Evolutionary conservation across 2,113 vertebrate genomes (phyloP).

Genomic region (Furnarius figulus): DNA sequence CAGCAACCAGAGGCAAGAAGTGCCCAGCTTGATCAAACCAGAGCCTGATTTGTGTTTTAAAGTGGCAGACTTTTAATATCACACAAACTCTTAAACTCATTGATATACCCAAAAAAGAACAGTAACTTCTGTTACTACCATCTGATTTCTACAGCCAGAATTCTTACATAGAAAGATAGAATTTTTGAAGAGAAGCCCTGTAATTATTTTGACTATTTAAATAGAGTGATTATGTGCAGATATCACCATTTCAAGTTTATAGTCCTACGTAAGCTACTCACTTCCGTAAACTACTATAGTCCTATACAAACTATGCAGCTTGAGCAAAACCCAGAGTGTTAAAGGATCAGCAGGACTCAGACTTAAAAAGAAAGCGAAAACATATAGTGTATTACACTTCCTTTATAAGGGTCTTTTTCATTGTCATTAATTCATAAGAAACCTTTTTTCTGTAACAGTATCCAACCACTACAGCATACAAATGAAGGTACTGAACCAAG

Average conservation of each 20-base stretch:
- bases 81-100: neutral
- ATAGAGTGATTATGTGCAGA: neutral
- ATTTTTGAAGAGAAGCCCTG: neutral
- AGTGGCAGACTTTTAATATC: neutral
- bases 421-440: neutral
- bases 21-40: neutral
- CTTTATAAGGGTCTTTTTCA: neutral
- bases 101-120: neutral
- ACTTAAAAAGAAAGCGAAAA: neutral
- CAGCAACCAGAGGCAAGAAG: neutral
- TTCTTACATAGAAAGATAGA: neutral
- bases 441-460: neutral
- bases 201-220: slow-evolving; percentile 21
- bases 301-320: neutral
- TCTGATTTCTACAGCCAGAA: neutral
- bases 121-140: neutral
- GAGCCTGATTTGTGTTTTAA: neutral
- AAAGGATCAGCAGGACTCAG: neutral
- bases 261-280: neutral
- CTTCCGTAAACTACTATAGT: neutral
- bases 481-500: slow-evolving; percentile 34
- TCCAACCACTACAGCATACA: neutral
- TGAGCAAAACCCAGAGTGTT: neutral
- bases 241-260: neutral
- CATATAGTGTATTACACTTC: neutral